A percentile compares a stretch with the other conserved stretches of the same genome.
Evolutionary conservation across 2,797 vertebrate genomes (phyloP).

Genomic region (Rhinichthys osculus): DNA sequence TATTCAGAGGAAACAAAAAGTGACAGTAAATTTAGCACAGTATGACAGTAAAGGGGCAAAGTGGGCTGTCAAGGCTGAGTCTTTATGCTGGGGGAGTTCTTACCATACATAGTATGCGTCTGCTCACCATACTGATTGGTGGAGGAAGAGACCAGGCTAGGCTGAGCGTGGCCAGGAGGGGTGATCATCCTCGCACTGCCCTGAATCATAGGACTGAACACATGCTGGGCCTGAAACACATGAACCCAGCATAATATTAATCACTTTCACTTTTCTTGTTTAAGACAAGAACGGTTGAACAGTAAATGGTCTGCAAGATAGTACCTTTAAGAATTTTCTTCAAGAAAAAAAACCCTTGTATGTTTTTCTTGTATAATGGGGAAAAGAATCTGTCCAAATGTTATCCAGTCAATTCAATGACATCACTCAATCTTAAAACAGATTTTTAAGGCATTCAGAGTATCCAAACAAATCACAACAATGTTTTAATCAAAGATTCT

Average conservation of each 20-base stretch:
- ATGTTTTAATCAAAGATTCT: background rate
- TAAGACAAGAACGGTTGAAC: background rate
- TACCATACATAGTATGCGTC: slow-evolving; percentile 99
- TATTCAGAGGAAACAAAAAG: background rate
- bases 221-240: slow-evolving; percentile 88
- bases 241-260: background rate
- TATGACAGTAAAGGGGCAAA: background rate
- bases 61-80: background rate
- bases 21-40: background rate
- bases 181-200: slow-evolving; percentile 95
- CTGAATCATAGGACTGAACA: slow-evolving; percentile 97
- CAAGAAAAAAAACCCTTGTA: background rate
- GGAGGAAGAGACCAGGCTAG: slow-evolving; percentile 91
- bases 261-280: background rate
- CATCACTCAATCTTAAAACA: background rate
- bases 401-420: background rate
- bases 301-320: background rate
- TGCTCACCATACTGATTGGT: slow-evolving; percentile 96
- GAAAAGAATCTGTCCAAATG: background rate
- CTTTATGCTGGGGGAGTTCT: slow-evolving; percentile 66
- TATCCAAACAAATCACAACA: background rate
- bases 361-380: background rate
- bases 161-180: slow-evolving; percentile 90
- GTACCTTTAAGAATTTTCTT: background rate
- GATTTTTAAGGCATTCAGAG: background rate